Conservation (phyloP, 2,113 vertebrate genomes). For the Brienomyrus brachyistius region DNA sequence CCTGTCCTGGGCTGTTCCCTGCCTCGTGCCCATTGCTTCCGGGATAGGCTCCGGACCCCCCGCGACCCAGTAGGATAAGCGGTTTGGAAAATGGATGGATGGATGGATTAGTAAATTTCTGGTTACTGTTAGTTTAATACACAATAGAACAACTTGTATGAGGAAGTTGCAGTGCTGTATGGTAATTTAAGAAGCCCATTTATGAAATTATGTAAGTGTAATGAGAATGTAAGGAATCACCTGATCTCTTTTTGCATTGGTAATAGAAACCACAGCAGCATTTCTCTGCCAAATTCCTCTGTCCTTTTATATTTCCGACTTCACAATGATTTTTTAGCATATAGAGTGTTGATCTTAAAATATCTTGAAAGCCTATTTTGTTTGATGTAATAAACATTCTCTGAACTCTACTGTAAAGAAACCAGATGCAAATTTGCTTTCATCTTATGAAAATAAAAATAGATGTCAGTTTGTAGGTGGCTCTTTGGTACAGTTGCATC, state of each 20-base stretch:
- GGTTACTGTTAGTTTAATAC: neutral
- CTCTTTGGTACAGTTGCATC: neutral
- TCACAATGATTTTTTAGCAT: neutral
- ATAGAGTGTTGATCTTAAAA: neutral
- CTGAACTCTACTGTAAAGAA: too few relatives aligned
- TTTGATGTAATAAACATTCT: neutral
- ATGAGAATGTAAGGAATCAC: neutral
- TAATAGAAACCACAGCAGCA: neutral
- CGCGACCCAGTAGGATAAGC: too few relatives aligned
- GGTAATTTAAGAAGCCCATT: neutral
- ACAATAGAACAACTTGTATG: neutral
- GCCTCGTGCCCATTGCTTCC: too few relatives aligned
- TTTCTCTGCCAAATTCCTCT: neutral
- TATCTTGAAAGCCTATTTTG: neutral
- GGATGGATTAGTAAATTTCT: neutral
- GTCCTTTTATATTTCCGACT: neutral
- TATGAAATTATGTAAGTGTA: neutral
- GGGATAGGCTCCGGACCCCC: too few relatives aligned
- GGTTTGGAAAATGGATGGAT: too few relatives aligned
- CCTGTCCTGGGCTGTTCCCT: too few relatives aligned
- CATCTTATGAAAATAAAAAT: neutral
- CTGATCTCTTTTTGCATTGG: neutral
- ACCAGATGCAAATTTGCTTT: too few relatives aligned
- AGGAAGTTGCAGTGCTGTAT: neutral
- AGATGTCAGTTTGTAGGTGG: neutral